Percentiles rank a stretch among this genome's conserved stretches.
These are phyloP conservation scores for Eristalinus sepulchralis DNA, from an alignment of 2,888 invertebrate species.

Conservation along the genomic window DNA sequence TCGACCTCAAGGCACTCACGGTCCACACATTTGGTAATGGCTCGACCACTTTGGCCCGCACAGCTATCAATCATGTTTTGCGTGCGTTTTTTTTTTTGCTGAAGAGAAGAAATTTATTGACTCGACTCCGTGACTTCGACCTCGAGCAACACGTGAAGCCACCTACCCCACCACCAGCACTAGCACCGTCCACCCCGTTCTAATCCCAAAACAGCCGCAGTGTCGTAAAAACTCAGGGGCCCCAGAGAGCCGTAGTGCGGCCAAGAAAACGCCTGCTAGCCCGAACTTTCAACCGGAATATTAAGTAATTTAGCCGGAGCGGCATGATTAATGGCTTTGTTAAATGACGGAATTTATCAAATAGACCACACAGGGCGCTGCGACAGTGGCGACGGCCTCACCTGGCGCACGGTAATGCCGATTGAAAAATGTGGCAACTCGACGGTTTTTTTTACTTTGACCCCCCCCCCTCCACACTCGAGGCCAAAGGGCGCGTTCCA, in stretches of 20 bases:
- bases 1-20: not conserved
- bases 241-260: not conserved
- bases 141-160: slow-evolving; percentile 39
- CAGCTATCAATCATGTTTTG: slow-evolving; percentile 62
- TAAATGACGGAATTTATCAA: slow-evolving; percentile 56
- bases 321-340: slow-evolving; percentile 55
- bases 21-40: slow-evolving; percentile 3
- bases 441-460: not conserved
- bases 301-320: slow-evolving; percentile 52
- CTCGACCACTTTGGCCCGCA: slow-evolving; percentile 41
- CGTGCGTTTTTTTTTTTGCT: slow-evolving; percentile 2
- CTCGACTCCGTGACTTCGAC: slow-evolving; percentile 46
- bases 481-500: no score
- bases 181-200: not conserved
- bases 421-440: slow-evolving; percentile 26
- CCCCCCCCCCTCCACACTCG: no score
- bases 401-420: slow-evolving; percentile 21
- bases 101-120: slow-evolving; percentile 47
- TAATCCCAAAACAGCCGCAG: slow-evolving; percentile 1
- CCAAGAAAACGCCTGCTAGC: slow-evolving; percentile 24
- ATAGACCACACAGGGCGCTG: slow-evolving; percentile 22
- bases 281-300: slow-evolving; percentile 54
- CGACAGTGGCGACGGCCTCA: slow-evolving; percentile 8
- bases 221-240: not conserved
- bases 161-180: not conserved